Evolutionary conservation across 2,888 invertebrate genomes (phyloP).

Genomic region (Oxyteleia sp.): DNA sequence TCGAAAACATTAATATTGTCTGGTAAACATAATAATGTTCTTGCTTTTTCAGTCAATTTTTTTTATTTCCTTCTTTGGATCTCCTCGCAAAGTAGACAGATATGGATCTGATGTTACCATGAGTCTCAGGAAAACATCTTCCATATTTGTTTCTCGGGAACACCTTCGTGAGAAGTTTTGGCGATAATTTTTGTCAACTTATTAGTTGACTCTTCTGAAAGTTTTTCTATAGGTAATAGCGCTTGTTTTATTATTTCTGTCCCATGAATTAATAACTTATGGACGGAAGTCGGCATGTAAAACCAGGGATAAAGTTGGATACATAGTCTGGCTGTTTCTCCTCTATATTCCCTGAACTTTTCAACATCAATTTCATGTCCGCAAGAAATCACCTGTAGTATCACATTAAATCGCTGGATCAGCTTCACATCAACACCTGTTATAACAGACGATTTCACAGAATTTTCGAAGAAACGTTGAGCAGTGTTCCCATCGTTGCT

Average conservation of each 20-base stretch:
- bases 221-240: background rate
- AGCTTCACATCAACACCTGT: background rate
- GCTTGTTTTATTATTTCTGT: background rate
- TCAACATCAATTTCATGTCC: background rate
- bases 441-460: slow-evolving; percentile 11
- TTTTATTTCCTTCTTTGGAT: background rate
- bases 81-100: background rate
- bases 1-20: too few species aligned
- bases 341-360: background rate
- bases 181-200: slow-evolving; percentile 45
- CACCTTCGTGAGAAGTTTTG: background rate
- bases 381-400: slow-evolving; percentile 1
- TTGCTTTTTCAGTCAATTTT: background rate
- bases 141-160: background rate
- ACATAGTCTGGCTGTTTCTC: background rate
- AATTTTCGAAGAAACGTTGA: slow-evolving; percentile 48
- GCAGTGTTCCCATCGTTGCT: too few species aligned
- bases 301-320: slow-evolving; percentile 1
- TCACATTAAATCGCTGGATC: background rate
- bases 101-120: slow-evolving; percentile 7
- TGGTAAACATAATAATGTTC: too few species aligned
- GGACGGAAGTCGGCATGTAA: background rate
- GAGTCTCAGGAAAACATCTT: background rate
- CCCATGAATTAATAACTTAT: slow-evolving; percentile 4
- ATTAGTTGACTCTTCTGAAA: slow-evolving; percentile 17